Conservation (phyloP, 2,888 invertebrate genomes). For the Nematopogon swammerdamellus region DNA sequence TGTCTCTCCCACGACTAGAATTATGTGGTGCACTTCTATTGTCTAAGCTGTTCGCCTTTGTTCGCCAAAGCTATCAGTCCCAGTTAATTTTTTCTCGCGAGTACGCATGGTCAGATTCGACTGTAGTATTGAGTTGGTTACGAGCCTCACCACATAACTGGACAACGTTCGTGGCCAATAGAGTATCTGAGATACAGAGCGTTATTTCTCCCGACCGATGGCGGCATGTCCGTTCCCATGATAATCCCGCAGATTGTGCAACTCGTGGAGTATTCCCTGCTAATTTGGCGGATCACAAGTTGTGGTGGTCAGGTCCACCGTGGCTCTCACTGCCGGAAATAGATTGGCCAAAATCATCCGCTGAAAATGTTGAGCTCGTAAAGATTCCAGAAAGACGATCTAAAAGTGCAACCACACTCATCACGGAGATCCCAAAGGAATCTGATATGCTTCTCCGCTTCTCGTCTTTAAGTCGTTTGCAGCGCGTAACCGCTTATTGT, state of each 20-base stretch:
- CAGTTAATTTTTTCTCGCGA: slow-evolving; percentile 1
- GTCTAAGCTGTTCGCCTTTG: slow-evolving; percentile 2
- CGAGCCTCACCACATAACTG: slow-evolving; percentile 2
- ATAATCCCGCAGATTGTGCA: not conserved
- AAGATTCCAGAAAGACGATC: not conserved
- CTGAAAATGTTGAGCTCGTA: not conserved
- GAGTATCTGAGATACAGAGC: slow-evolving; percentile 2
- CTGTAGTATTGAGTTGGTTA: slow-evolving; percentile 8
- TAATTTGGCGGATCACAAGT: not conserved
- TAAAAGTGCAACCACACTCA: not conserved
- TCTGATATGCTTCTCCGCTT: not conserved
- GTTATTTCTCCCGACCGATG: not conserved
- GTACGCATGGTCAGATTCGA: slow-evolving; percentile 8
- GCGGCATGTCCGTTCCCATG: not conserved
- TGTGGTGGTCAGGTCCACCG: not conserved
- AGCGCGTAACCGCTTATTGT: not conserved
- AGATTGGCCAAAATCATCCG: not conserved
- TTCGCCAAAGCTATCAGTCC: not conserved
- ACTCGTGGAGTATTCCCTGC: not conserved
- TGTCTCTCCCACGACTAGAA: slow-evolving; percentile 8
- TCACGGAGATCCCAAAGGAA: not conserved
- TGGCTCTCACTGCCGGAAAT: not conserved
- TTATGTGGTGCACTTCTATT: slow-evolving; percentile 8
- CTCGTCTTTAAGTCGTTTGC: not conserved
- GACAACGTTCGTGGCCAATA: slow-evolving; percentile 9